Base-by-base conservation (phyloP, 2,888 invertebrate genomes). In the Polyommatus iphigenia region DNA sequence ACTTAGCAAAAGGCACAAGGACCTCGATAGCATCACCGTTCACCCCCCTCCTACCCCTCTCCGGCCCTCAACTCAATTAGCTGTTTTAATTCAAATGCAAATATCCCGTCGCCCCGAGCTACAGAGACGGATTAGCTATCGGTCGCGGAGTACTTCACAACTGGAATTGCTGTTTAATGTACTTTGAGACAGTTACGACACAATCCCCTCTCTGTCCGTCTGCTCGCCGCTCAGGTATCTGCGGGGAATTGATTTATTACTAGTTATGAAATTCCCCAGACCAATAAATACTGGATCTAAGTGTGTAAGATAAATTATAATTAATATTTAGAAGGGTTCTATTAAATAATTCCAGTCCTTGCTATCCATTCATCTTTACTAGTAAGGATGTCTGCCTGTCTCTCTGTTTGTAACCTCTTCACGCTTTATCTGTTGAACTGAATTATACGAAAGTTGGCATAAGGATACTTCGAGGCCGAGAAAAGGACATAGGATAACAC, bases 1-100 rank as follows among this genome's bases (percentile, higher is more conserved):
- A 46, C 46, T 46, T 2, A 46, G 46, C 54, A 15, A 54, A 54
- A 18, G 54, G 18, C 5, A 54, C 54, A 54, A 54, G 54, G 18
- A 54, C 15, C 54, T 54, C 10, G 46, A 10, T 46, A 46, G 3
- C 10, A 4, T 36, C 6, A 36, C 36, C 0, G 6, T 10, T 46
- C n/a, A n/a, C 62, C 10, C 62, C 62, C 10, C 59, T 7, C 20
- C 59, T 20, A 6, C 7, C n/a, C 59, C 10, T 18, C 20, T 8
- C 7, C 20, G 10, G n/a, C 62, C 24, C 24, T 29, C 62, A 24
- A 67, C 24, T 67, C 24, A 67, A 67, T 67, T 67, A 29, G 29
- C 24, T 13, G 29, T 67, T 67, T 24, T 29, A 67, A 67, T 67
- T 10, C 62, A 67, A 67, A 67, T 67, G 62, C 62, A 67, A 67